Conservation (phyloP, 2,797 vertebrate genomes). For the Valencia hispanica region DNA sequence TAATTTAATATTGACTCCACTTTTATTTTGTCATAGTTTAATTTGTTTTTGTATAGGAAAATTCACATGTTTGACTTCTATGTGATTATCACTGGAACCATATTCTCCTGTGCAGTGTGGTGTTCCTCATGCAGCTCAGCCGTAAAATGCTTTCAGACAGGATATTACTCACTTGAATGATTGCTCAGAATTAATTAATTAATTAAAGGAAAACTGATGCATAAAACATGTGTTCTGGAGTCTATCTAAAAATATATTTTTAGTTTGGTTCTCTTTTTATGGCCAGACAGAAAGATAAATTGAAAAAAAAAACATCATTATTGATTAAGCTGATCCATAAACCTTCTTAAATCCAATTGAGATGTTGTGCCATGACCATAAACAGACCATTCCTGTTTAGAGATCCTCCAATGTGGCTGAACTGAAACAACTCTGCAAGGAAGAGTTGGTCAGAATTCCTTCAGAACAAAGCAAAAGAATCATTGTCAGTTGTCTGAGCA, state of each 20-base stretch:
- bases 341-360: background rate
- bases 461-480: background rate
- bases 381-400: background rate
- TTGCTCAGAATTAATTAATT: background rate
- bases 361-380: background rate
- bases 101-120: background rate
- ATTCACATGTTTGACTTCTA: background rate
- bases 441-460: background rate
- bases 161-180: background rate
- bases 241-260: background rate
- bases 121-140: background rate
- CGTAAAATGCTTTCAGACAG: too few species aligned
- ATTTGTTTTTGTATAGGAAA: background rate
- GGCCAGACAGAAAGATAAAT: background rate
- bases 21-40: background rate
- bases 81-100: background rate
- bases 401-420: background rate
- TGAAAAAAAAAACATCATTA: background rate
- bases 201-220: background rate
- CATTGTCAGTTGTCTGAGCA: conserved; percentile 6
- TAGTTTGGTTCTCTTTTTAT: background rate
- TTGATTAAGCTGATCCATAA: background rate
- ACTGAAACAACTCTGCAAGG: background rate
- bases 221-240: background rate
- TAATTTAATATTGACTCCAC: background rate